Percentiles rank a stretch among this genome's conserved stretches.
phyloP scores from a whole-genome alignment of 2,113 vertebrate genomes.

The Rhea americana region DNA sequence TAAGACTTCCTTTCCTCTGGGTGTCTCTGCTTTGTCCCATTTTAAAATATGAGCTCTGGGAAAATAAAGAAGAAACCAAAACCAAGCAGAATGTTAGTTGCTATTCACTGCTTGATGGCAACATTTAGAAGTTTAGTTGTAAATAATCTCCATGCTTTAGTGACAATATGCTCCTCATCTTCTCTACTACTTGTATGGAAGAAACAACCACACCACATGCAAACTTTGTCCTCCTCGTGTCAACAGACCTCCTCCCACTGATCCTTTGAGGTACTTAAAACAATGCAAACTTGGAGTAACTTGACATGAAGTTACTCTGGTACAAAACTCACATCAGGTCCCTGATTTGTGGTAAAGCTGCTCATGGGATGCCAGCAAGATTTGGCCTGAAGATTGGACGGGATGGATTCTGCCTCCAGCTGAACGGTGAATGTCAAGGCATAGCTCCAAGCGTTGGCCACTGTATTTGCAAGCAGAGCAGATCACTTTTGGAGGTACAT shows the following conservation, averaged over 20 bases:
- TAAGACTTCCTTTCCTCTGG: conserved; percentile 39
- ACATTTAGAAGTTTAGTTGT: conserved; percentile 30
- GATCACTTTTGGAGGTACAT: neutral
- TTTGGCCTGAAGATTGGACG: neutral
- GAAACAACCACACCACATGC: neutral
- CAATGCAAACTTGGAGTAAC: neutral
- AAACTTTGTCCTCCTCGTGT: neutral
- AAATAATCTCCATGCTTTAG: conserved; percentile 9
- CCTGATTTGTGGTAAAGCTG: neutral
- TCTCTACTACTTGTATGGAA: neutral
- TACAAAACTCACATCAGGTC: neutral
- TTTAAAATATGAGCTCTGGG: conserved; percentile 44
- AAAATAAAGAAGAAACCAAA: conserved; percentile 40
- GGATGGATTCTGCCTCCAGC: neutral
- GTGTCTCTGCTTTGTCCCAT: conserved; percentile 25
- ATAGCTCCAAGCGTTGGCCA: neutral
- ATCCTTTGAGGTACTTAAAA: neutral
- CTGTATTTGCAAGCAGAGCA: neutral
- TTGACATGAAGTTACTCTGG: neutral
- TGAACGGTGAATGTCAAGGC: neutral
- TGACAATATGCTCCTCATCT: conserved; percentile 27
- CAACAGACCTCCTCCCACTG: neutral
- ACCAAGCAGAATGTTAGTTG: conserved; percentile 7
- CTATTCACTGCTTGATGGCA: conserved; percentile 33
- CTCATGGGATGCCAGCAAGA: neutral